A percentile compares a stretch with the other conserved stretches of the same genome.
These are phyloP conservation scores for Catharus fuscescens DNA, from an alignment of 2,113 vertebrate genomes.

Conservation along the genomic window DNA sequence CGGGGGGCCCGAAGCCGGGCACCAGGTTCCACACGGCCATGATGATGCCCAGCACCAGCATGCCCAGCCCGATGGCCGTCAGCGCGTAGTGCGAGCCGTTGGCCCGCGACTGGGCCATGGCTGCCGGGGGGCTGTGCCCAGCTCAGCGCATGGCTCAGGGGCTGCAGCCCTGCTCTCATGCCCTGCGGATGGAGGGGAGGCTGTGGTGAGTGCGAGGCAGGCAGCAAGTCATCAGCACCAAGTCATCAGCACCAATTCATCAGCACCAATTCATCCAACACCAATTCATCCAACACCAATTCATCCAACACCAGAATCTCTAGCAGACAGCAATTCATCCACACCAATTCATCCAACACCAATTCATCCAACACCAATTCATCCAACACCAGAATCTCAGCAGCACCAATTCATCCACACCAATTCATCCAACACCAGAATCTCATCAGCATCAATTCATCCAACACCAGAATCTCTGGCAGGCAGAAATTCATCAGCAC, in stretches of 20 bases:
- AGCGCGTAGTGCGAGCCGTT: slow-evolving; percentile 92
- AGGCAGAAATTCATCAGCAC: too few relatives aligned
- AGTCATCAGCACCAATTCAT: too few relatives aligned
- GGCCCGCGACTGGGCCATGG: slow-evolving; percentile 79
- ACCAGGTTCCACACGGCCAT: slow-evolving; percentile 96
- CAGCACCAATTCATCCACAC: too few relatives aligned
- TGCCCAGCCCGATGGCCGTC: slow-evolving; percentile 90
- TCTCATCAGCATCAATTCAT: too few relatives aligned
- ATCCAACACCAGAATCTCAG: background rate
- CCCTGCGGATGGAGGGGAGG: background rate
- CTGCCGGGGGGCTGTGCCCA: background rate
- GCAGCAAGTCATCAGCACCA: background rate
- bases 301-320: too few relatives aligned
- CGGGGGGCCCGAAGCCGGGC: slow-evolving; percentile 65
- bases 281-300: too few relatives aligned
- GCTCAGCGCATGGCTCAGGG: background rate
- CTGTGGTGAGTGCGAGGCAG: accelerated
- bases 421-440: too few relatives aligned
- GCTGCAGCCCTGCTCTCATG: background rate
- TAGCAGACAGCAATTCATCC: too few relatives aligned
- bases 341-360: accelerated
- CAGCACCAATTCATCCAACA: too few relatives aligned
- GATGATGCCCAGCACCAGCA: slow-evolving; percentile 90
- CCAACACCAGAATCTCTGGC: too few relatives aligned
- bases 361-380: background rate